These are phyloP conservation scores for Manis pentadactyla DNA, from an alignment of 2,797 vertebrate genomes.

Conservation along the genomic window DNA sequence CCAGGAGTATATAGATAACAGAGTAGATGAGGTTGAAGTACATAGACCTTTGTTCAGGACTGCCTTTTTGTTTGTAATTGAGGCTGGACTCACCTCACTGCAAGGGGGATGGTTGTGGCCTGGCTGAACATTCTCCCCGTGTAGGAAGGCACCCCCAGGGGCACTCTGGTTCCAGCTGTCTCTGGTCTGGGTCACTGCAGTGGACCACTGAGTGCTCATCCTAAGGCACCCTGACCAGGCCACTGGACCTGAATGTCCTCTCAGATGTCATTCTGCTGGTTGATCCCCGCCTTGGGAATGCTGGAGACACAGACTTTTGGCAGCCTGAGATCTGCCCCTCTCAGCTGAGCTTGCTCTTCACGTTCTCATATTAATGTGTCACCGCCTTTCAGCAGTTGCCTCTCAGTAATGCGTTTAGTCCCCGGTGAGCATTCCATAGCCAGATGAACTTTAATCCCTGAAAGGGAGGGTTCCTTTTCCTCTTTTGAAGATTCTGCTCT, in stretches of 20 bases:
- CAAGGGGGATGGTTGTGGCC: no score
- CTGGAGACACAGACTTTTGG: neutral
- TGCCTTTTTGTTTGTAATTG: neutral
- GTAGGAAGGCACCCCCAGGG: neutral
- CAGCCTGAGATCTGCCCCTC: neutral
- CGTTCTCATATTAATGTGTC: slow-evolving; percentile 47
- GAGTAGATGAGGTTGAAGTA: neutral
- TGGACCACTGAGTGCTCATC: neutral
- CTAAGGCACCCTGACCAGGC: neutral
- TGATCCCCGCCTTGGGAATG: neutral
- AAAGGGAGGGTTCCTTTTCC: slow-evolving; percentile 81
- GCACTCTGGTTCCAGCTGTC: neutral
- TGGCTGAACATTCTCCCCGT: no score
- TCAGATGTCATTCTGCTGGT: neutral
- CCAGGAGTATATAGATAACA: neutral
- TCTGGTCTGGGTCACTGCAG: neutral
- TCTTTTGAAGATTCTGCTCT: slow-evolving; percentile 87
- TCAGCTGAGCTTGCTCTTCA: neutral
- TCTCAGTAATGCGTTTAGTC: slow-evolving; percentile 81
- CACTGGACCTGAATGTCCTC: neutral
- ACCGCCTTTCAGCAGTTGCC: slow-evolving; percentile 71
- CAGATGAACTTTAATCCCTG: slow-evolving; percentile 86
- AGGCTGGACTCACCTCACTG: neutral
- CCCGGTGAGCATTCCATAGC: slow-evolving; percentile 84
- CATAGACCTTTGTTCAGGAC: neutral